Percentiles rank a stretch among this genome's conserved stretches.
Conservation (phyloP, 2,113 vertebrate species). For the Platanista minor region DNA sequence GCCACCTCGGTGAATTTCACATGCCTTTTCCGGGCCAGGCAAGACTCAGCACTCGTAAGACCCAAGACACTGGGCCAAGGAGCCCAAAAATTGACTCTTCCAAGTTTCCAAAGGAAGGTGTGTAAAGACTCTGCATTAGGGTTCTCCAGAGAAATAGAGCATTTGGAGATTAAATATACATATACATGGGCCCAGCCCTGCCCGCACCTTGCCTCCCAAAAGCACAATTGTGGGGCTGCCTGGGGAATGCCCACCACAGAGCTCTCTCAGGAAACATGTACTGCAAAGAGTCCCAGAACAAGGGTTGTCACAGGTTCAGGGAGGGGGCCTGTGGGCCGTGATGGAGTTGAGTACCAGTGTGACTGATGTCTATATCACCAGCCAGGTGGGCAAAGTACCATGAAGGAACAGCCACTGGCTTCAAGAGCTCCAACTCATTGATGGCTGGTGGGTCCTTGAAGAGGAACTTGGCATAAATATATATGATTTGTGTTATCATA, state of each 20-base stretch:
- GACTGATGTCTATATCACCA: neutral
- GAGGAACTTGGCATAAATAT: neutral
- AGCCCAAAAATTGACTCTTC: neutral
- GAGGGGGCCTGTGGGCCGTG: neutral
- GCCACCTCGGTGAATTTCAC: neutral
- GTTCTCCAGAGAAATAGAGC: neutral
- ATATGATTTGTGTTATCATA: neutral
- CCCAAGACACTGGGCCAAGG: neutral
- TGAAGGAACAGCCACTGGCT: neutral
- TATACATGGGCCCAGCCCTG: neutral
- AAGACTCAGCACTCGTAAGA: neutral
- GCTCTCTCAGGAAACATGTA: neutral
- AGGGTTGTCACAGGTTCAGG: neutral
- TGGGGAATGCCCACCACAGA: neutral
- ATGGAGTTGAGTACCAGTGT: neutral
- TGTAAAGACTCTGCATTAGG: neutral
- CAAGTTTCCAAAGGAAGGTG: neutral
- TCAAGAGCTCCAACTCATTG: neutral
- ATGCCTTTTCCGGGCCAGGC: neutral
- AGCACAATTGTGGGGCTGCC: neutral
- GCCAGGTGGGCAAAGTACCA: neutral
- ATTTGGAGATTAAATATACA: neutral
- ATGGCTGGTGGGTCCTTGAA: neutral
- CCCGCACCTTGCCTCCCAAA: neutral
- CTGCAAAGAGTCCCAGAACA: neutral